Conservation (phyloP, 2,113 vertebrate genomes). For the Speoplatyrhinus poulsoni region DNA sequence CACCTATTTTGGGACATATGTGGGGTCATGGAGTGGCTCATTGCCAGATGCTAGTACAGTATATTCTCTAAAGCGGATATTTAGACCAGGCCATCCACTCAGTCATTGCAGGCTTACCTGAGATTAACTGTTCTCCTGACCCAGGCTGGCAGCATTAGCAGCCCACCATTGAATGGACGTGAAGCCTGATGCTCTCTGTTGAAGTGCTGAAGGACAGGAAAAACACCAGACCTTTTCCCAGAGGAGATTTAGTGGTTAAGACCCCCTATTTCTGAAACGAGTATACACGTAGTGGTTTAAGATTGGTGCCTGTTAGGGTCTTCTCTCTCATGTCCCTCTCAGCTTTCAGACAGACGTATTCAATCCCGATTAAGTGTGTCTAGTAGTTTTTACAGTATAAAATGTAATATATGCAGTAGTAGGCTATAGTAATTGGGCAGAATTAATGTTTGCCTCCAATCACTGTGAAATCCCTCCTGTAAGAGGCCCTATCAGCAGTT, state of each 20-base stretch:
- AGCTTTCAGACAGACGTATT: neutral
- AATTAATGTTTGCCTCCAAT: too few species aligned
- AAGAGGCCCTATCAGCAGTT: too few species aligned
- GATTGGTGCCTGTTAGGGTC: conserved; percentile 18
- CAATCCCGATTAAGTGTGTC: too few species aligned
- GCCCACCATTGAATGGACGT: conserved; percentile 57
- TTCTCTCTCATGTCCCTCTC: conserved; percentile 21
- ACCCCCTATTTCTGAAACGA: conserved; percentile 29
- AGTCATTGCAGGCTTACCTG: conserved; percentile 74
- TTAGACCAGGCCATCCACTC: conserved; percentile 66
- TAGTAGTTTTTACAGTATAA: too few species aligned
- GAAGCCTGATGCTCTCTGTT: conserved; percentile 60
- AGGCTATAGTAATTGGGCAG: too few species aligned
- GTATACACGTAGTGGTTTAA: conserved; percentile 39
- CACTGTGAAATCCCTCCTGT: too few species aligned
- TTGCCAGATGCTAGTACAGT: conserved; percentile 51
- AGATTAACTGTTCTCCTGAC: conserved; percentile 77
- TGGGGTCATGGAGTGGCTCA: neutral
- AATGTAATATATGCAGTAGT: too few species aligned
- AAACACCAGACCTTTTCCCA: conserved; percentile 46
- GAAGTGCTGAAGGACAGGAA: conserved; percentile 65
- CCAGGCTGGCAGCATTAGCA: conserved; percentile 63
- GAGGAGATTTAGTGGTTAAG: conserved; percentile 50
- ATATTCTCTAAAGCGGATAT: conserved; percentile 69
- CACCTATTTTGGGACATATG: conserved; percentile 59